phyloP scores from a whole-genome alignment of 2,888 invertebrate species.

The Tinea trinotella region DNA sequence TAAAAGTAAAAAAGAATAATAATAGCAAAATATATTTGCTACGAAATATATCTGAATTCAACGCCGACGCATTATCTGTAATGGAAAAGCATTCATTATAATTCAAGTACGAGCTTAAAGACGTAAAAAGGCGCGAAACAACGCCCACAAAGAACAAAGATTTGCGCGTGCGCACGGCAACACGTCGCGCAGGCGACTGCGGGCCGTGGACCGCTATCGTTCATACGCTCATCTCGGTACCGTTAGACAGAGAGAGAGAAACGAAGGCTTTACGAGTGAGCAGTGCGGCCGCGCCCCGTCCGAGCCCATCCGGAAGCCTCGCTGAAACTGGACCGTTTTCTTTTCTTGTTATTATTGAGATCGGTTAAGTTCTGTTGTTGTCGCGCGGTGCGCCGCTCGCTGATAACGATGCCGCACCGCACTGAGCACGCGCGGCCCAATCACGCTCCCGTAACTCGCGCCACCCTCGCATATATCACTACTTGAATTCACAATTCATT shows the following conservation, averaged over 20 bases:
- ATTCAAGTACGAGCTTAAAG: conserved; percentile 25
- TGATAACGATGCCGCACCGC: conserved; percentile 69
- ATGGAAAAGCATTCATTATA: not conserved
- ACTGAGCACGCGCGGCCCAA: conserved; percentile 62
- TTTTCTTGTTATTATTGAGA: conserved; percentile 73
- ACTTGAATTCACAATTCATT: conserved; percentile 12
- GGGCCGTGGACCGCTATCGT: conserved; percentile 46
- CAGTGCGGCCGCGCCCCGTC: conserved; percentile 52
- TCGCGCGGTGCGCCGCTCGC: conserved; percentile 64
- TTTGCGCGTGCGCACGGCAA: conserved; percentile 34
- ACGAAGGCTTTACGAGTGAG: conserved; percentile 40
- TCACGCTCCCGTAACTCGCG: conserved; percentile 12
- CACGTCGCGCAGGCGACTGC: conserved; percentile 59
- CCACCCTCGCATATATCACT: conserved; percentile 12
- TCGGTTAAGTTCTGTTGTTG: conserved; percentile 71
- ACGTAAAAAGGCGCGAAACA: conserved; percentile 43
- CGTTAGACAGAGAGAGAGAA: conserved; percentile 62
- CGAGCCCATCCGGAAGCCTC: conserved; percentile 69
- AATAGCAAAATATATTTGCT: not conserved
- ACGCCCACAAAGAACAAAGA: conserved; percentile 23
- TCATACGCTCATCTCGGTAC: conserved; percentile 50
- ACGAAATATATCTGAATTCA: too few species aligned
- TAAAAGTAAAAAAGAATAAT: too few species aligned
- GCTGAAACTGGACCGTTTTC: conserved; percentile 74
- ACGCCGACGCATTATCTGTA: too few species aligned